Evolutionary conservation across 2,113 vertebrate species (phyloP).

Genomic region (Apus apus): DNA sequence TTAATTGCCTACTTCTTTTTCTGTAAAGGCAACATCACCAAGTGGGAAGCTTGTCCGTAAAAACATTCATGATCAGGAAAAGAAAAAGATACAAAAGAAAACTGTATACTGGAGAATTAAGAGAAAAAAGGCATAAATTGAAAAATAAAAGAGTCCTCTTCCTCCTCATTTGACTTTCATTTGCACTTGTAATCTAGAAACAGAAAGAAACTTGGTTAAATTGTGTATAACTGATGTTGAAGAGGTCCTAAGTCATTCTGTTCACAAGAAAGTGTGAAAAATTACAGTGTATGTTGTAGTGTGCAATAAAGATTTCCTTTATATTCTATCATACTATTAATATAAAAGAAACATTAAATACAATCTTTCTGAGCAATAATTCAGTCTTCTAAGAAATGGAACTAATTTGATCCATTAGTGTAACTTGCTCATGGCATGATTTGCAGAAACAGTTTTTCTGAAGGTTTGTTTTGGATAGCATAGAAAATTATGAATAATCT

Average conservation of each 20-base stretch:
- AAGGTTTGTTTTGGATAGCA: background rate
- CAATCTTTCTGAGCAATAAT: background rate
- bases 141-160: background rate
- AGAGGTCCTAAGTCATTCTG: background rate
- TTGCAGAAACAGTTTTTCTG: background rate
- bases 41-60: background rate
- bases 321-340: background rate
- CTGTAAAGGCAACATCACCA: background rate
- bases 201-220: background rate
- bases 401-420: background rate
- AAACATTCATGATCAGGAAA: background rate
- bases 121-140: background rate
- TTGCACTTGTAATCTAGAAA: background rate
- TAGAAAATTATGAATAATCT: background rate
- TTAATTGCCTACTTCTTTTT: background rate
- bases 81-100: background rate
- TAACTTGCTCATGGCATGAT: background rate
- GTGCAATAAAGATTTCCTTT: background rate
- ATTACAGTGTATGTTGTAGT: background rate
- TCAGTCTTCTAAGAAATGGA: background rate
- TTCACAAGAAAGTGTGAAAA: background rate
- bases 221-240: background rate
- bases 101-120: background rate
- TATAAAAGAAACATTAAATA: background rate
- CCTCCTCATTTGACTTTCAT: background rate